These are phyloP conservation scores for Noctilio leporinus DNA, from an alignment of 2,113 vertebrate species.

Conservation along the genomic window DNA sequence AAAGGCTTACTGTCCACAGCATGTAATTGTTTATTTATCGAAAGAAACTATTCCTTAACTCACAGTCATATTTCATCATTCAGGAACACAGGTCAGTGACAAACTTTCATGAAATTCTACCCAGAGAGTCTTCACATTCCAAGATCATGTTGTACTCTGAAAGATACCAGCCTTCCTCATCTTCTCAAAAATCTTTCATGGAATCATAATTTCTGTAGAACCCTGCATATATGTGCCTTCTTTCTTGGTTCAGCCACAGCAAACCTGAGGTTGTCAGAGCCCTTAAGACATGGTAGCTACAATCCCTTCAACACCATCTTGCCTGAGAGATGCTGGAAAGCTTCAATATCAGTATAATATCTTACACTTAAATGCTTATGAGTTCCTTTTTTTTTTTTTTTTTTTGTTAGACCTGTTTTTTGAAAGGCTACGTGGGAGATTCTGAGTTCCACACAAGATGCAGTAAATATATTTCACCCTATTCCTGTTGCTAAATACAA, in stretches of 20 bases:
- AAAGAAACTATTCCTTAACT: too few species aligned
- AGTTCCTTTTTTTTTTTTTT: not conserved
- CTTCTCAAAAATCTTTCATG: too few species aligned
- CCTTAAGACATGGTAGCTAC: not conserved
- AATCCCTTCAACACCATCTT: not conserved
- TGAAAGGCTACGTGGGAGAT: not conserved
- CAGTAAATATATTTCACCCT: not conserved
- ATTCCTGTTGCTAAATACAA: not conserved
- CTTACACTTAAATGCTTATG: not conserved
- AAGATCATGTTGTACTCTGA: too few species aligned
- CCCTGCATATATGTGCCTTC: not conserved
- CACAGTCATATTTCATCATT: too few species aligned
- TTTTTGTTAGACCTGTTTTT: not conserved
- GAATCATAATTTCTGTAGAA: too few species aligned
- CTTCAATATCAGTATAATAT: not conserved
- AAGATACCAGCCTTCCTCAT: too few species aligned
- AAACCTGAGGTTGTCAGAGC: not conserved
- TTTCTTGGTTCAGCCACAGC: not conserved
- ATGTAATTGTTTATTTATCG: too few species aligned
- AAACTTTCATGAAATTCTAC: too few species aligned
- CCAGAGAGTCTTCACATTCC: too few species aligned
- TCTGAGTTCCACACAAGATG: not conserved
- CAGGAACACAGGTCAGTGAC: too few species aligned
- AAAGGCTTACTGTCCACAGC: too few species aligned
- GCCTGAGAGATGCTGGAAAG: not conserved